These are phyloP conservation scores for Caenorhabditis brenneri DNA, from an alignment of 1,140 invertebrate genomes.

Conservation along the genomic window DNA sequence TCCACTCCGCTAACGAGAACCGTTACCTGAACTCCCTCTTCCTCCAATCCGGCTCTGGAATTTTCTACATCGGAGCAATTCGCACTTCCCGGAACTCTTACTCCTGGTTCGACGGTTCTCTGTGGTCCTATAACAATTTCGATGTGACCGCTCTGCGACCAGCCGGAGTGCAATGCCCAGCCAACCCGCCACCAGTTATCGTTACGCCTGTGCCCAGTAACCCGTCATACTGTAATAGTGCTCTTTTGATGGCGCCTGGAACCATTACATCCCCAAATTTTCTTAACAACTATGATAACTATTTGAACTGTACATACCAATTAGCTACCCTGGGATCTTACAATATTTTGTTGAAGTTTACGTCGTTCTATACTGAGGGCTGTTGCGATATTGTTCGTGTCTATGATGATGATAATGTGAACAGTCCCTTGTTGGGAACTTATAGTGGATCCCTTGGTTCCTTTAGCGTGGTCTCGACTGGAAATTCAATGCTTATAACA, in stretches of 20 bases:
- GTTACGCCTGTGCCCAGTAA: not conserved
- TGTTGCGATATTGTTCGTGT: not conserved
- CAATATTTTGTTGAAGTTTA: not conserved
- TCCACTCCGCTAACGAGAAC: not conserved
- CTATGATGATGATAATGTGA: not conserved
- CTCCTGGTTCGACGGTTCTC: not conserved
- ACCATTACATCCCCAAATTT: not conserved
- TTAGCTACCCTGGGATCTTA: not conserved
- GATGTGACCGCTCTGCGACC: not conserved
- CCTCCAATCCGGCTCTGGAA: not conserved
- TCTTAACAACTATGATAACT: not conserved
- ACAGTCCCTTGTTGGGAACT: not conserved
- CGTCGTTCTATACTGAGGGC: not conserved
- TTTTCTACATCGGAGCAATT: not conserved
- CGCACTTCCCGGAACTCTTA: not conserved
- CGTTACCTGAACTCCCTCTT: not conserved
- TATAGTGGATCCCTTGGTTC: not conserved
- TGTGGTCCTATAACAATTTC: not conserved
- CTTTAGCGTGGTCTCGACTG: not conserved
- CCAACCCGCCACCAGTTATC: not conserved
- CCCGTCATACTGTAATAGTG: not conserved
- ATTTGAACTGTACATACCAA: not conserved
- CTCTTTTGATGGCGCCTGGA: not conserved
- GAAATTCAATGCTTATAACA: not conserved
- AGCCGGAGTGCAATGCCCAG: not conserved